Evolutionary conservation across 2,113 vertebrate genomes (phyloP), one percentile per base, ranked within the genome.

Genomic region (Siniperca knerii): DNA sequence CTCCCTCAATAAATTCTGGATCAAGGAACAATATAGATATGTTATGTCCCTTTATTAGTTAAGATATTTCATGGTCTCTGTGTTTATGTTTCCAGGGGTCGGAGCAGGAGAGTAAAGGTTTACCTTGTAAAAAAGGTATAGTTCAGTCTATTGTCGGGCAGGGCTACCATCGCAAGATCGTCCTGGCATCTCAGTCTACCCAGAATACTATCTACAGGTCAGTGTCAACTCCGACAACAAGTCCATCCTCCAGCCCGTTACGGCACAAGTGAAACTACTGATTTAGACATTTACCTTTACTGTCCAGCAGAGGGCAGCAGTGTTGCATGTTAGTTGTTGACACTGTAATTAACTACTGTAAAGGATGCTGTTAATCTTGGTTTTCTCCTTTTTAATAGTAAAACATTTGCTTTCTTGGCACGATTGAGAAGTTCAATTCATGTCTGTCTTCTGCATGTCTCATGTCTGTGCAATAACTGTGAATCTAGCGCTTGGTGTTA

Each of bases 111-210:
- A 98, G 95, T 83, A 99, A 99, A 96, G 97, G 98, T 78, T 95
- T 99, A 88, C 98, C 98, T 60, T 99, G 97, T 95, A 99, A 99
- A 93, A 99, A 99, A 87, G 98, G 98, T 42, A 99, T 99, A n/a
- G 98, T 99, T 76, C 98, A 99, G 89, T 98, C 98, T 77, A 96
- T 98, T 76, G 97, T 98, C 44, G 98, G 98, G 35, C 98, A 99
- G 94, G 98, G 98, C 25, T 99, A 98, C 94, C 98, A 99, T 89
- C 98, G 98, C 73, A 99, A 99, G 92, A 99, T 99, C 79, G 96
- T 99, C 50, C 94, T 99, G 83, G 98, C 98, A 0, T 99, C 98
- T 21, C 98, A 99, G 86, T 98, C 98, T 1, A 96, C 97, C 81
- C 98, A 99, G 93, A 99, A 98, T 74, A 96, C 97, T 0, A 95